Evolutionary conservation across 2,113 vertebrate genomes (phyloP), one percentile per base, ranked within the genome.

Genomic region (Cettia cetti): DNA sequence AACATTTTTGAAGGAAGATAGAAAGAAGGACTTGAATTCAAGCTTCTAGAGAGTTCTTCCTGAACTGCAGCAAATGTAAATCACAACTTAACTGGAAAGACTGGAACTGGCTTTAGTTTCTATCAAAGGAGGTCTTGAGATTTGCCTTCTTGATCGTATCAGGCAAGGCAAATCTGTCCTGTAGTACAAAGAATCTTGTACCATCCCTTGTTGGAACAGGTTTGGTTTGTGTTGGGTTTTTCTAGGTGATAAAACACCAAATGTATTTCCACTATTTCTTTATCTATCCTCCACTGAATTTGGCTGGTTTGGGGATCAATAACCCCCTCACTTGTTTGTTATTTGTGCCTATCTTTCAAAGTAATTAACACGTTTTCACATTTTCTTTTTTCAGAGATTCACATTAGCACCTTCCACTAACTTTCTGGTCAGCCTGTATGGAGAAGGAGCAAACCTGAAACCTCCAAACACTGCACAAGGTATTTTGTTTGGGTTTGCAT

Each of bases 371-470:
- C 1, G 1, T 90, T 66, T 56, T 37, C 50, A 80, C 40, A 16
- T 81, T 56, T 68, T 65, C 27, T 64, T 39, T 80, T 49, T 95
- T 35, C 93, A 99, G 99, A 98, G 98, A 86, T 98, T 99, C 94
- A 97, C 92, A 68, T 97, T 99, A 91, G 94, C 91, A 13, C 97
- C 98, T 59, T 87, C 97, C 3, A 7, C 93, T 13, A 90, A 97
- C 94, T 93, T 98, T 86, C 93, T 98, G 8, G 96, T 98, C 52
- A 97, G 90, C 53, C 68, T 94, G 21, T 95, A 44, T 52, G 94
- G 95, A 78, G 87, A 93, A 79, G 70, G 83, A 92, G 42, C 69
- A 84, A 89, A 70, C 47, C 47, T 19, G 33, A 45, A 40, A 37
- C 52, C 77, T 89, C 90, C 66, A 17, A 81, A 60, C 56, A 75